These are phyloP conservation scores for Numenius phaeopus DNA, from an alignment of 2,797 vertebrate genomes.

Conservation along the genomic window DNA sequence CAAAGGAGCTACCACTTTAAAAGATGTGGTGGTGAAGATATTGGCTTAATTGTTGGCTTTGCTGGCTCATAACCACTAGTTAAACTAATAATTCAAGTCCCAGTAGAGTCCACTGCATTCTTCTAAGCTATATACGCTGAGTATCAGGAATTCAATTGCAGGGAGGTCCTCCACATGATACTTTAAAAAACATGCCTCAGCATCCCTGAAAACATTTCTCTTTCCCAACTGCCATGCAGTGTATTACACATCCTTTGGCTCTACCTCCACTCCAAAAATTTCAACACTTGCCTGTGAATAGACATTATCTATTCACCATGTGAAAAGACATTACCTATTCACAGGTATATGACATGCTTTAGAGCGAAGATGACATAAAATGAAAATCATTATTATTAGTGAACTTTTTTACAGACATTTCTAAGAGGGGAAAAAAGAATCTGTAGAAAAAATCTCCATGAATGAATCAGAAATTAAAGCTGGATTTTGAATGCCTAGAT, in stretches of 20 bases:
- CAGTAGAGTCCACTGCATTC: constrained; percentile 32
- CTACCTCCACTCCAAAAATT: neutral
- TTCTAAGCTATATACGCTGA: constrained; percentile 20
- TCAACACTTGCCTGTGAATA: neutral
- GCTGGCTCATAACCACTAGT: constrained; percentile 36
- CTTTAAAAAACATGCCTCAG: constrained; percentile 44
- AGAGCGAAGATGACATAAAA: neutral
- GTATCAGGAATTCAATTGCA: constrained; percentile 44
- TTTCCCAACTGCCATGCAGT: neutral
- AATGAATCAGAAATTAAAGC: neutral
- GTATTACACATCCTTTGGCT: neutral
- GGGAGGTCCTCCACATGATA: constrained; percentile 56
- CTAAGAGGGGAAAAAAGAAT: neutral
- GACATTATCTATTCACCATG: neutral
- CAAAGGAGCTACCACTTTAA: constrained; percentile 46
- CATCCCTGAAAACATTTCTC: neutral
- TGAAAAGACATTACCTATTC: neutral
- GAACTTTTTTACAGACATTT: neutral
- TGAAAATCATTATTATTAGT: neutral
- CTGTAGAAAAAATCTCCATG: neutral
- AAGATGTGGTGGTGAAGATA: constrained; percentile 29
- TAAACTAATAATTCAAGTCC: constrained; percentile 56
- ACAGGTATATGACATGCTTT: neutral
- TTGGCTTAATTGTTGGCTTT: constrained; percentile 30
- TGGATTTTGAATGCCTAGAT: neutral